Base-by-base conservation (phyloP, 2,797 vertebrate species). In the Pitangus sulphuratus region DNA sequence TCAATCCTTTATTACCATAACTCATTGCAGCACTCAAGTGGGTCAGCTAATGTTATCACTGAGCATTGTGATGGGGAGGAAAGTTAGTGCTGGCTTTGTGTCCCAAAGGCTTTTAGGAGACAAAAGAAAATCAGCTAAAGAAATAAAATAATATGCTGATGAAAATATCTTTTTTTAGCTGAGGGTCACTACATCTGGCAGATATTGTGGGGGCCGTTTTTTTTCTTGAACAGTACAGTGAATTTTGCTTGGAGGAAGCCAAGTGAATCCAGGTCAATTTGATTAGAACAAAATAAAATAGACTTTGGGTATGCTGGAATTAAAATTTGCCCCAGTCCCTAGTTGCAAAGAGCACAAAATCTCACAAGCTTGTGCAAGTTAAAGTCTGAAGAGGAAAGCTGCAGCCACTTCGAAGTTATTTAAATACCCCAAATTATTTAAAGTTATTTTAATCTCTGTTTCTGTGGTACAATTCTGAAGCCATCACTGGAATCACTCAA, bases 231-330 rank as follows among this genome's bases (percentile, higher is more conserved):
- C 62, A 85, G 26, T 64, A 44, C 50, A 94, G 90, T 78, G 72
- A 89, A 79, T 94, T 94, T 96, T 94, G 79, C 95, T 94, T 76
- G 60, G 51, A 95, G 82, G 80, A 95, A 95, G 25, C 65, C 86
- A 91, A 72, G n/a, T 90, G 62, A 94, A 95, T 93, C 69, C 92
- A 96, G 95, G 95, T 96, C 94, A 97, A 53, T 74, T 69, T 86
- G 94, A 87, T 91, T 71, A 95, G 79, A 95, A 92, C 62, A 90
- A 90, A 89, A 93, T 79, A 82, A 94, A 93, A 93, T 21, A 84
- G n/a, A 16, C 31, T 87, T 89, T 76, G 51, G 19, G 2, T 84
- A 86, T 60, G 39, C 24, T 82, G 51, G 20, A 86, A 95, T 83
- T 91, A 30, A 81, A 81, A 86, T 76, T 93, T 93, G 5, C 54